Conservation (phyloP, 1,140 invertebrate species). For the Anastatus disparis region DNA sequence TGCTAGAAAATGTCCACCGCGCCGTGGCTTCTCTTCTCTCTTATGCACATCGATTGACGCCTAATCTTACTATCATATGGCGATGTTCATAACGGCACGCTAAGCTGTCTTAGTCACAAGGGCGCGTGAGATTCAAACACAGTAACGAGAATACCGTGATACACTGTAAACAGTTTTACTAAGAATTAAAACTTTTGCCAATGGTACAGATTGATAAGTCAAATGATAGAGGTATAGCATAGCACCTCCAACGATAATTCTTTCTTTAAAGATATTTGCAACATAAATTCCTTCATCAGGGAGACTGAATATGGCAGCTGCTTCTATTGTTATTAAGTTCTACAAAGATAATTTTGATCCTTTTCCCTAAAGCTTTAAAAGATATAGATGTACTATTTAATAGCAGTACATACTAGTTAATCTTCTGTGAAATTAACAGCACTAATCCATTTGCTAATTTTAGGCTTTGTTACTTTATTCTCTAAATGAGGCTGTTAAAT, state of each 20-base stretch:
- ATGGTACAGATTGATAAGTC: slow-evolving; percentile 78
- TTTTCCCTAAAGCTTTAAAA: slow-evolving; percentile 82
- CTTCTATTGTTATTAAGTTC: slow-evolving; percentile 82
- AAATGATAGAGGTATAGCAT: slow-evolving; percentile 81
- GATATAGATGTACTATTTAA: not conserved
- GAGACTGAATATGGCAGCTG: slow-evolving; percentile 77
- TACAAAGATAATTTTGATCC: slow-evolving; percentile 83
- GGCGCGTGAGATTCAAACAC: no score
- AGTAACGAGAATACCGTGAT: no score
- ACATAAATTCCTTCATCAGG: slow-evolving; percentile 80
- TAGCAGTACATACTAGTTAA: slow-evolving; percentile 78
- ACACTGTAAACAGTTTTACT: slow-evolving; percentile 80
- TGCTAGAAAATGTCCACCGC: no score
- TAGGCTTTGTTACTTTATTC: slow-evolving; percentile 74
- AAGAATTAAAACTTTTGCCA: slow-evolving; percentile 83
- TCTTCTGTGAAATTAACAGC: slow-evolving; percentile 82
- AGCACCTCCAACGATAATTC: slow-evolving; percentile 81
- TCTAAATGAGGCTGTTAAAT: slow-evolving; percentile 78
- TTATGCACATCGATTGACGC: no score
- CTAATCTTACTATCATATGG: no score
- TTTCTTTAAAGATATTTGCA: slow-evolving; percentile 81
- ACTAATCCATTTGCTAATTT: slow-evolving; percentile 89
- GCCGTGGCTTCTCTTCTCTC: no score
- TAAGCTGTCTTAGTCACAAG: no score
- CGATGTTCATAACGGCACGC: no score